These are phyloP conservation scores for Nymphalis c-album DNA, from an alignment of 2,888 invertebrate genomes.

Conservation along the genomic window DNA sequence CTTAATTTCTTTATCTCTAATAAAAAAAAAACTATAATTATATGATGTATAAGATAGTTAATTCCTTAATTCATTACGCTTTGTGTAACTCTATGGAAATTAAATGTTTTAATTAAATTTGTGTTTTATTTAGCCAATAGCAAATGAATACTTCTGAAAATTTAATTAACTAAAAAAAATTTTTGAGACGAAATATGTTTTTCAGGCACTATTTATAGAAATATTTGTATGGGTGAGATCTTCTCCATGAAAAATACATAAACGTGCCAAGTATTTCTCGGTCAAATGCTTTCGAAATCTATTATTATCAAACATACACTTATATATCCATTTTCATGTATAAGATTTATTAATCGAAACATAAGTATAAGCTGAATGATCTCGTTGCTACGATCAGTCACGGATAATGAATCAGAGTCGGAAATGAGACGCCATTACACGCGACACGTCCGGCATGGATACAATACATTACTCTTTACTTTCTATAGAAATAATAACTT, in stretches of 20 bases:
- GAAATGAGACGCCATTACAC: constrained; percentile 11
- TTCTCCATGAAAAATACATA: no score
- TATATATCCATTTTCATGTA: no score
- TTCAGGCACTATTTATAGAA: no score
- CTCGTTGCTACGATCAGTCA: not conserved
- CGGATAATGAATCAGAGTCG: not conserved
- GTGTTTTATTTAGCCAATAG: constrained; percentile 2
- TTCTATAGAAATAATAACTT: not conserved
- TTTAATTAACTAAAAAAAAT: no score
- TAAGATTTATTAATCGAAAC: no score
- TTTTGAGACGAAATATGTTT: no score
- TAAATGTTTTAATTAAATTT: constrained; percentile 33
- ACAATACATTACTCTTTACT: not conserved
- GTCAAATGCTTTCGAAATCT: no score
- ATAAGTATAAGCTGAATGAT: not conserved
- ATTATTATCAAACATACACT: no score
- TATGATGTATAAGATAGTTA: constrained; percentile 12
- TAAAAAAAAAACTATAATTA: constrained; percentile 1
- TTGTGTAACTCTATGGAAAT: constrained; percentile 20
- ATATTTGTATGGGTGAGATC: no score
- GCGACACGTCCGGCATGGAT: not conserved
- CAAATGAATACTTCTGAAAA: not conserved
- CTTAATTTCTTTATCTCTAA: not conserved
- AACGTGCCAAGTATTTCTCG: no score
- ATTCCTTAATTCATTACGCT: constrained; percentile 21